Percentiles rank a stretch among this genome's conserved stretches.
phyloP scores from a whole-genome alignment of 2,113 vertebrate genomes.

The Myotis yumanensis region DNA sequence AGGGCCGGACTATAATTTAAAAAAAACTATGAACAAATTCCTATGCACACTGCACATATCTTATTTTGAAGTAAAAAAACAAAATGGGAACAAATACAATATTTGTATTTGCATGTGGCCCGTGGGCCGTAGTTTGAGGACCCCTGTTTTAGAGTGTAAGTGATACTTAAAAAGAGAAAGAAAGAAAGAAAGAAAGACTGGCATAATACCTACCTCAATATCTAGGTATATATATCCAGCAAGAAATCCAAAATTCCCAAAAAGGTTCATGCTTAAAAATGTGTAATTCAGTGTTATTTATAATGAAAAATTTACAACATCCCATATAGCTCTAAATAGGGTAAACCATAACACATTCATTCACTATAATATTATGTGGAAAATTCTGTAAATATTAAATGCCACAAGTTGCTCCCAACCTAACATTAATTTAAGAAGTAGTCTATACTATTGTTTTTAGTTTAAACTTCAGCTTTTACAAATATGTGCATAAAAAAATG shows the following conservation, averaged over 20 bases:
- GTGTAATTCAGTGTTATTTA: neutral
- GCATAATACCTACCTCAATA: neutral
- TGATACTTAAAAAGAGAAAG: neutral
- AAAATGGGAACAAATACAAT: too few relatives aligned
- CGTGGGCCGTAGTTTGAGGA: too few relatives aligned
- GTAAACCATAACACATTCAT: neutral
- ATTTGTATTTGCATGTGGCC: too few relatives aligned
- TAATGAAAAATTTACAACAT: constrained; percentile 6
- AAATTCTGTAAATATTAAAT: constrained; percentile 32
- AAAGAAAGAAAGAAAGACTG: constrained; percentile 2
- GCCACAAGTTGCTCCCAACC: neutral
- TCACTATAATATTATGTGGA: neutral
- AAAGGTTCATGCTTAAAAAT: neutral
- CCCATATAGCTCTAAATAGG: neutral
- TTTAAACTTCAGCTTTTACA: constrained; percentile 22
- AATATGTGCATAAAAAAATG: neutral
- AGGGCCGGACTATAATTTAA: too few relatives aligned
- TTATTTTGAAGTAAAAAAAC: too few relatives aligned
- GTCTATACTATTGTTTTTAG: neutral
- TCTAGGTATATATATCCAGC: neutral
- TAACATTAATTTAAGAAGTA: neutral
- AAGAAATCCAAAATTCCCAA: neutral
- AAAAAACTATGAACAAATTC: too few relatives aligned
- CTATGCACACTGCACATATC: too few relatives aligned
- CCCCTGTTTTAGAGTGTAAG: constrained; percentile 15